Evolutionary conservation across 2,113 vertebrate species (phyloP).

Genomic region (Xyrauchen texanus): DNA sequence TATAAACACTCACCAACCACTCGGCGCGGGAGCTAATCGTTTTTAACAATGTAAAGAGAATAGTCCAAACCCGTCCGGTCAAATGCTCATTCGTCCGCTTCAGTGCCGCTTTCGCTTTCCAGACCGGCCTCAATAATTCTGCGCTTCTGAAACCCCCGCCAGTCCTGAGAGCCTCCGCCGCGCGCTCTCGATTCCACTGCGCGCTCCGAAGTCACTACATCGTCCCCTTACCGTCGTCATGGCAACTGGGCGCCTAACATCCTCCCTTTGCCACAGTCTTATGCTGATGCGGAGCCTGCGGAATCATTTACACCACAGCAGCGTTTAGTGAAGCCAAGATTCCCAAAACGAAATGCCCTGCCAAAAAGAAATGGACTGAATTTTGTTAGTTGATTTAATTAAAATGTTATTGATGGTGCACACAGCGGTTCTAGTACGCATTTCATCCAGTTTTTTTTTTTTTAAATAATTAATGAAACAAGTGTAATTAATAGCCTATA

Average conservation of each 20-base stretch:
- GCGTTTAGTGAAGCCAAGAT: slow-evolving; percentile 7
- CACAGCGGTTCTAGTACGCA: not conserved
- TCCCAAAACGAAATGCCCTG: slow-evolving; percentile 8
- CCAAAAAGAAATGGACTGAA: slow-evolving; percentile 2
- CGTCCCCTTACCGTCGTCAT: slow-evolving; percentile 48
- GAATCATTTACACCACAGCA: slow-evolving; percentile 19
- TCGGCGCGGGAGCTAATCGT: slow-evolving; percentile 2
- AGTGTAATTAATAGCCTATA: not conserved
- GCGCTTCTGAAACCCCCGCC: slow-evolving; percentile 36
- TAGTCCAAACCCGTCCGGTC: not conserved
- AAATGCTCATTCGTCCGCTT: not conserved
- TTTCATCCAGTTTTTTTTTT: not conserved
- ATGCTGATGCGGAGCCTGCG: slow-evolving; percentile 24
- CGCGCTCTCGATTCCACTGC: slow-evolving; percentile 46
- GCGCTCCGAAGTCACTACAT: slow-evolving; percentile 39
- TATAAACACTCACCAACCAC: slow-evolving; percentile 40
- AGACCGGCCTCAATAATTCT: slow-evolving; percentile 31
- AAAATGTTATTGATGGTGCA: not conserved
- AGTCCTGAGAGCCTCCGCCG: slow-evolving; percentile 25
- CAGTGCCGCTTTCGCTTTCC: slow-evolving; percentile 7
- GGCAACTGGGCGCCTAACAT: slow-evolving; percentile 56
- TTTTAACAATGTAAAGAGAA: slow-evolving; percentile 14
- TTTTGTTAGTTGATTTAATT: not conserved
- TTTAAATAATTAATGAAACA: not conserved
- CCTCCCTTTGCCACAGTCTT: slow-evolving; percentile 35